Evolutionary conservation across 2,113 vertebrate species (phyloP).

Genomic region (Grammomys dolichurus): DNA sequence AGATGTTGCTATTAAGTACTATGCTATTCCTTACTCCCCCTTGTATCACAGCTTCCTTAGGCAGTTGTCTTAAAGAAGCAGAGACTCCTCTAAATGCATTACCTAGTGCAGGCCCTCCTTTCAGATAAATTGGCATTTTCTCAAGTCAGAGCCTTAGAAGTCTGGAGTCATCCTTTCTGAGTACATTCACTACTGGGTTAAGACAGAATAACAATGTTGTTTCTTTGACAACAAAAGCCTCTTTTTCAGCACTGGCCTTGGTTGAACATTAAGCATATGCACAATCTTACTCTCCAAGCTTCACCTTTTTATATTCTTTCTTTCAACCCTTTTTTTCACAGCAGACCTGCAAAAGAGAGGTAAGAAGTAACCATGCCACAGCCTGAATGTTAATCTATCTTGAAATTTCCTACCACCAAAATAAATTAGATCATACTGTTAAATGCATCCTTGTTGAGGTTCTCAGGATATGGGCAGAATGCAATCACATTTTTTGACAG

Average conservation of each 20-base stretch:
- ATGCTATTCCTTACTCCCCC: background rate
- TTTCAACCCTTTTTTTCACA: background rate
- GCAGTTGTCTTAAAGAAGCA: background rate
- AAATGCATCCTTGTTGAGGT: background rate
- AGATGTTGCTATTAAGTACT: background rate
- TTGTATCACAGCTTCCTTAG: background rate
- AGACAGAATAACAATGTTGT: background rate
- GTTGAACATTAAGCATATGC: background rate
- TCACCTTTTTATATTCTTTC: background rate
- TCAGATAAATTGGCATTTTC: background rate
- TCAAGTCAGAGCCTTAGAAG: background rate
- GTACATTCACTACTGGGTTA: background rate
- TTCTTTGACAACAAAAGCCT: background rate
- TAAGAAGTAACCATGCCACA: background rate
- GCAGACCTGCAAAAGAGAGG: background rate
- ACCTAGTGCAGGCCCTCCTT: background rate
- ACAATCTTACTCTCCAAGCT: background rate
- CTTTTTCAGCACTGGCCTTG: background rate
- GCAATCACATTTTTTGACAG: background rate
- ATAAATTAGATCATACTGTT: background rate
- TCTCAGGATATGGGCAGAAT: background rate
- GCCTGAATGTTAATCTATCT: background rate
- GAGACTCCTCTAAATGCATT: background rate
- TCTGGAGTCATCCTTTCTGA: background rate
- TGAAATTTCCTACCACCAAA: background rate